A percentile compares a stretch with the other conserved stretches of the same genome.
phyloP scores from a whole-genome alignment of 2,888 invertebrate genomes.

The Cephus spinipes region DNA sequence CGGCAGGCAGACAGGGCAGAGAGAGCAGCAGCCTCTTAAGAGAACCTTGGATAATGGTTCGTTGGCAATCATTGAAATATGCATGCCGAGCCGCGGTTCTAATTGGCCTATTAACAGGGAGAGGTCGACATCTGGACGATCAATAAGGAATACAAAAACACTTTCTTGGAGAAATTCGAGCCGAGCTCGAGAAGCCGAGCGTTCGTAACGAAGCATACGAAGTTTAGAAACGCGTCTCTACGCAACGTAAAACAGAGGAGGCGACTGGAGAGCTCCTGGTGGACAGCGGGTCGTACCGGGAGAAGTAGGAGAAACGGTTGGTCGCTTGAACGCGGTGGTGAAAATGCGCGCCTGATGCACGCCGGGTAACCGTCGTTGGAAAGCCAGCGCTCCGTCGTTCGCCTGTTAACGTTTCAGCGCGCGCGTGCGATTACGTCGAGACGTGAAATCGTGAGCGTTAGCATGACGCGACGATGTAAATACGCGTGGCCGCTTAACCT shows the following conservation, averaged over 20 bases:
- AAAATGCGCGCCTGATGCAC: neutral
- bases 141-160: neutral
- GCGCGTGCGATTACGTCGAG: neutral
- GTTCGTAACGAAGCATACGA: neutral
- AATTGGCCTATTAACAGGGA: constrained; percentile 7
- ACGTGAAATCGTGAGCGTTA: neutral
- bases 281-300: neutral
- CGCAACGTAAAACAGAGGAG: neutral
- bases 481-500: neutral
- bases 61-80: constrained; percentile 7
- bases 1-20: neutral
- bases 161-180: neutral
- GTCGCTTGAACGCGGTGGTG: neutral
- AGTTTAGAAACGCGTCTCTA: neutral
- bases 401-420: neutral
- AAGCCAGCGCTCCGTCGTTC: neutral
- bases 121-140: constrained; percentile 1
- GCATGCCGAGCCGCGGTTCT: neutral
- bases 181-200: neutral
- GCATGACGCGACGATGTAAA: neutral
- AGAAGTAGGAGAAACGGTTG: neutral
- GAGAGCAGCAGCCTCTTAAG: neutral
- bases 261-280: neutral
- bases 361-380: neutral
- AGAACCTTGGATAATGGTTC: neutral